Conservation (phyloP, 2,888 invertebrate species). For the Aphidius colemani region DNA sequence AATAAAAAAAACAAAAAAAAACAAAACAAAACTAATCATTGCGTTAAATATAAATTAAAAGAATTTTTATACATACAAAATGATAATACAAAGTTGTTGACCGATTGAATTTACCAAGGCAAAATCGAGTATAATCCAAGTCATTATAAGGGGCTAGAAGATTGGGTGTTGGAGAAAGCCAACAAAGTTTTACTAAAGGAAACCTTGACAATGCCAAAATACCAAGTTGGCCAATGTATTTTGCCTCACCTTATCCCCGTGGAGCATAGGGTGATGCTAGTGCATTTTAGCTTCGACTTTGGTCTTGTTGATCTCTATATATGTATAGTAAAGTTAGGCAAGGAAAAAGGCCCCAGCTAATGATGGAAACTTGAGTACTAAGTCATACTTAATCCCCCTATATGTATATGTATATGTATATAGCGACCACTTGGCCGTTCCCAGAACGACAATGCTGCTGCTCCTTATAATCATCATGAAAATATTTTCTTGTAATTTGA, state of each 20-base stretch:
- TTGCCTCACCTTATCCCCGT: not conserved
- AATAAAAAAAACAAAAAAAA: too few species aligned
- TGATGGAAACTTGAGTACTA: conserved; percentile 56
- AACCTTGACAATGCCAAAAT: conserved; percentile 44
- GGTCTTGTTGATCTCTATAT: too few species aligned
- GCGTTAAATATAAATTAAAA: too few species aligned
- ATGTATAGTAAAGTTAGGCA: conserved; percentile 10
- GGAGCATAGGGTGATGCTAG: too few species aligned
- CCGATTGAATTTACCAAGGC: conserved; percentile 7
- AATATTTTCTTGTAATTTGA: too few species aligned
- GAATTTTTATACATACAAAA: too few species aligned
- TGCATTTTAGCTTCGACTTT: too few species aligned
- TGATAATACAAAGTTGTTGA: conserved; percentile 4
- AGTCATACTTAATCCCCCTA: conserved; percentile 54
- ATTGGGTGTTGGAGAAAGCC: conserved; percentile 24
- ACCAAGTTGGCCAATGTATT: conserved; percentile 34
- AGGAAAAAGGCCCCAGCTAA: conserved; percentile 45
- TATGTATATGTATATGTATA: too few species aligned
- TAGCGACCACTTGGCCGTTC: conserved; percentile 25
- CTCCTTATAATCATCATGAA: too few species aligned
- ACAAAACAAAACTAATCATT: too few species aligned
- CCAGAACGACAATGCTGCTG: conserved; percentile 19
- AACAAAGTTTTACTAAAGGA: conserved; percentile 35
- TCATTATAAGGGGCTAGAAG: conserved; percentile 22
- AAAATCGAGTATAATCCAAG: conserved; percentile 24